phyloP scores from a whole-genome alignment of 2,888 invertebrate species.

The Drosophila recens region DNA sequence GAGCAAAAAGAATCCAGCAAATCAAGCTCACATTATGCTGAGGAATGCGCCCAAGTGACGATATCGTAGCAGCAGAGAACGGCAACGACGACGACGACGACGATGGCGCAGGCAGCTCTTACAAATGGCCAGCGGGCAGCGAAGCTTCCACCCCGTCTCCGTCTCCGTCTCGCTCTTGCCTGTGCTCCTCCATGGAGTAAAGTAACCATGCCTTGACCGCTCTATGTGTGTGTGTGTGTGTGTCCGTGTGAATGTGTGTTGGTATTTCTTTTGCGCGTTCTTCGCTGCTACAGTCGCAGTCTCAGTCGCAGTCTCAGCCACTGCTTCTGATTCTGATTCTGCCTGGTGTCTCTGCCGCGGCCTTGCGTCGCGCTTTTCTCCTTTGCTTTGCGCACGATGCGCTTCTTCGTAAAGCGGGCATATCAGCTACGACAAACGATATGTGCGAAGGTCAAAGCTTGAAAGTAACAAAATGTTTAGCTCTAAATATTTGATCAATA shows the following conservation, averaged over 20 bases:
- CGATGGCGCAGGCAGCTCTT: slow-evolving; percentile 53
- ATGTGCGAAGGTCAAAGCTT: slow-evolving; percentile 25
- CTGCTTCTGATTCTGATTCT: slow-evolving; percentile 28
- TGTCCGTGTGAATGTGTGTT: slow-evolving; percentile 27
- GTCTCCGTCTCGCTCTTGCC: slow-evolving; percentile 1
- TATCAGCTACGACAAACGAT: slow-evolving; percentile 28
- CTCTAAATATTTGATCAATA: not conserved
- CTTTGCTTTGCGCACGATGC: slow-evolving; percentile 47
- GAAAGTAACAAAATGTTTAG: not conserved
- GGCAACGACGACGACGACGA: slow-evolving; percentile 24
- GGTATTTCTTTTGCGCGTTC: slow-evolving; percentile 62
- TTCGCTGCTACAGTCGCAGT: slow-evolving; percentile 43
- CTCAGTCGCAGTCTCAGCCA: slow-evolving; percentile 42
- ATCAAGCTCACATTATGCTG: slow-evolving; percentile 84
- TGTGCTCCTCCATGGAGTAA: not conserved
- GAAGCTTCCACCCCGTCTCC: slow-evolving; percentile 6
- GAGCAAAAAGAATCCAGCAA: slow-evolving; percentile 82
- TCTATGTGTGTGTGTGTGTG: not conserved
- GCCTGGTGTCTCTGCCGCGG: slow-evolving; percentile 48
- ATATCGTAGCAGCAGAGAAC: slow-evolving; percentile 82
- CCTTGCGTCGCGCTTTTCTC: slow-evolving; percentile 68
- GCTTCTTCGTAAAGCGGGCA: slow-evolving; percentile 25
- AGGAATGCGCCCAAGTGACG: slow-evolving; percentile 84
- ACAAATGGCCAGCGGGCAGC: slow-evolving; percentile 75
- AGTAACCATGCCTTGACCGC: slow-evolving; percentile 39